Base-by-base conservation (phyloP, 2,888 invertebrate genomes). In the Dendrolimus pini region DNA sequence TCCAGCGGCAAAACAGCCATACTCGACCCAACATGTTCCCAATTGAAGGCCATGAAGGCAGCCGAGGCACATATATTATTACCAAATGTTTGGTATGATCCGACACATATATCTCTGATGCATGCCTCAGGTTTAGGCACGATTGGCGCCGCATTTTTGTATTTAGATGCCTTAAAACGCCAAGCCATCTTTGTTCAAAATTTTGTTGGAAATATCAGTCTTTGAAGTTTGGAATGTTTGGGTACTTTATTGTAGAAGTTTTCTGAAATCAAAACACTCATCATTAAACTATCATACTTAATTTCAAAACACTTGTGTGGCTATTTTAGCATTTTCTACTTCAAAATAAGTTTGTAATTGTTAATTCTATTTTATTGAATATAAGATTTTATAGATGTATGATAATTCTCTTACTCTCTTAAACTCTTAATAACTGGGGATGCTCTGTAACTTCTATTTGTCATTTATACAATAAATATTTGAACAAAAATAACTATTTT, bases 111-210 rank as follows among this genome's bases (percentile, higher is more conserved):
- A 82, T 98, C 98, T 68, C 96, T 93, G 67, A 96, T 93, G 91
- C 96, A 95, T 67, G 96, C 95, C 92, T 98, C 98, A 61, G 97
- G 97, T 82, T 98, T 98, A 53, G 98, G 98, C 75, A 97, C 95
- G 77, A 98, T 97, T 54, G 98, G 98, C 68, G 97, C 96, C 65
- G 98, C 97, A 95, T 99, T 99, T 93, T 98, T 99, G 89, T 97
- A 99, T 89, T 99, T 99, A 64, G 98, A 98, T 81, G 97, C 97
- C 93, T 98, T 98, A 91, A 98, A 98, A 89, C 98, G 93, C 96
- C 97, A 97, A 87, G 97, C 96, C 97, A 97, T 97, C 69, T 66
- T 84, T 70, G 74, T 76, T 77, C 80, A 85, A 79, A 79, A 69
- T 63, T 60, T 55, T 59, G 55, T 69, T 74, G 72, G 74, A 70